A percentile compares a stretch with the other conserved stretches of the same genome.
phyloP scores from a whole-genome alignment of 2,113 vertebrate species.

The Loxodonta africana region DNA sequence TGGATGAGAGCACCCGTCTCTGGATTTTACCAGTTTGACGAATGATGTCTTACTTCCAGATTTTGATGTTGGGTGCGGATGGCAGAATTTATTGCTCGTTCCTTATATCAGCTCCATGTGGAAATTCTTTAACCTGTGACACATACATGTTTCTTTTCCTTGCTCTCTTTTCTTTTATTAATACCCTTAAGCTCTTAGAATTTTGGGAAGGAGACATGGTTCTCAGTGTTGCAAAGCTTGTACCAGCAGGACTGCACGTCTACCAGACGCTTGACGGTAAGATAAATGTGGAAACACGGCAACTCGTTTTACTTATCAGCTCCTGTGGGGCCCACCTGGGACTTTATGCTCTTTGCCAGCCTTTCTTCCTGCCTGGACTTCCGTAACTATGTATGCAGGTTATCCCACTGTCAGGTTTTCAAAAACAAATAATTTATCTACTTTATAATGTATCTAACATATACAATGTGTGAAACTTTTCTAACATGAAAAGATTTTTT shows the following conservation, averaged over 20 bases:
- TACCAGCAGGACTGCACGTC: constrained; percentile 96
- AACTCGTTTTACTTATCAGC: neutral
- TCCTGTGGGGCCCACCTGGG: neutral
- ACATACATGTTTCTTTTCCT: neutral
- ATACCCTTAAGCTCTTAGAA: constrained; percentile 86
- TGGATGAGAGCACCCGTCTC: neutral
- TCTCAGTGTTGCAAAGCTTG: constrained; percentile 92
- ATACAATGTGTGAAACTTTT: neutral
- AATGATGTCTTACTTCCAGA: neutral
- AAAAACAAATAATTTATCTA: neutral
- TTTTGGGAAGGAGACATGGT: constrained; percentile 96
- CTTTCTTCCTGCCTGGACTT: neutral
- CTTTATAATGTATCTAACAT: neutral
- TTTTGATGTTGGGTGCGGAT: neutral
- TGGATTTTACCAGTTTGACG: neutral
- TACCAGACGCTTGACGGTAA: constrained; percentile 93
- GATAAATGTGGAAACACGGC: neutral
- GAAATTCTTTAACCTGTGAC: neutral
- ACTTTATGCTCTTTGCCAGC: neutral
- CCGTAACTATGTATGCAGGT: neutral
- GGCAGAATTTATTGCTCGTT: neutral
- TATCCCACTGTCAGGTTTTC: neutral
- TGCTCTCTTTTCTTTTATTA: constrained; percentile 16
- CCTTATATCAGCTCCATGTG: neutral
- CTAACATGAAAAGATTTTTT: neutral